These are phyloP conservation scores for Sycophila sp. DNA, from an alignment of 1,140 invertebrate species.

Conservation along the genomic window DNA sequence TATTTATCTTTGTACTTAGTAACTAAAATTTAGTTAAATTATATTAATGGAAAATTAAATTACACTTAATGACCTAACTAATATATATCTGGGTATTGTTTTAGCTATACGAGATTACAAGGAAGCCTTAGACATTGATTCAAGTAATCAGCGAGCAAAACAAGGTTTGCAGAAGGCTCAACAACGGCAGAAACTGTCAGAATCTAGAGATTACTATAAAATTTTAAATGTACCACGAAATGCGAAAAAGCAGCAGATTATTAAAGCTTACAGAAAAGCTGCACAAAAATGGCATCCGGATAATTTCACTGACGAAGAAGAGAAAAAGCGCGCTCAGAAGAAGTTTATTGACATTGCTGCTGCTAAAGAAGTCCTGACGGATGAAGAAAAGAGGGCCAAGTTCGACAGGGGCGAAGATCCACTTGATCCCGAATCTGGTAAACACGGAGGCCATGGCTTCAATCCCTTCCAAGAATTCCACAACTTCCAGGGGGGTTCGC, in stretches of 20 bases:
- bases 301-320: slow-evolving; percentile 88
- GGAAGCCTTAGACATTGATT: slow-evolving; percentile 87
- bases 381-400: slow-evolving; percentile 89
- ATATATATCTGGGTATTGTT: slow-evolving; percentile 43
- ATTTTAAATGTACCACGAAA: slow-evolving; percentile 88
- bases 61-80: too few relatives aligned
- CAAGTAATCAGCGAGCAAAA: slow-evolving; percentile 82
- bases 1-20: background rate
- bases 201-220: slow-evolving; percentile 98
- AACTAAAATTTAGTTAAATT: too few relatives aligned
- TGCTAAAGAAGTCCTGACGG: slow-evolving; percentile 94
- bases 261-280: slow-evolving; percentile 96
- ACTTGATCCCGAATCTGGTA: slow-evolving; percentile 89
- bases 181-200: slow-evolving; percentile 92
- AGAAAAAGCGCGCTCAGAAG: slow-evolving; percentile 96
- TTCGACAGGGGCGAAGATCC: slow-evolving; percentile 98
- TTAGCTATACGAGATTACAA: slow-evolving; percentile 89
- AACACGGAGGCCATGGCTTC: slow-evolving; percentile 73
- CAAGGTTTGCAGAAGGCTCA: slow-evolving; percentile 91
- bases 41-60: too few relatives aligned
- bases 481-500: slow-evolving; percentile 86
- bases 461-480: slow-evolving; percentile 86
- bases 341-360: slow-evolving; percentile 99
- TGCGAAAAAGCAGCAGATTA: slow-evolving; percentile 92
- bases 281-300: slow-evolving; percentile 99